These are phyloP conservation scores for Plagodis dolabraria DNA, from an alignment of 2,888 invertebrate species.

Conservation along the genomic window DNA sequence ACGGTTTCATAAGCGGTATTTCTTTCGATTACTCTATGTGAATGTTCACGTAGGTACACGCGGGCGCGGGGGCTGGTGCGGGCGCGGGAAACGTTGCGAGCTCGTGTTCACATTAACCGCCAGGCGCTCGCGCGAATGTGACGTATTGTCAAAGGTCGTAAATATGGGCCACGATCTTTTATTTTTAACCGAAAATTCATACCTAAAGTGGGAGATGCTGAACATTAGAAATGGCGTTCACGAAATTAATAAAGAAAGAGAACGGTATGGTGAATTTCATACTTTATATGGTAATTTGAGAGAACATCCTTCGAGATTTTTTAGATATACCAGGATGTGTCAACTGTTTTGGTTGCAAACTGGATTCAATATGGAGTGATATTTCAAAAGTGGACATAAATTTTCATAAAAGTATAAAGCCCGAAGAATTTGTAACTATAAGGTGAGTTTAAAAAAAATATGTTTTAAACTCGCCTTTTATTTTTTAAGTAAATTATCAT, in stretches of 20 bases:
- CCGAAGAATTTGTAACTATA: slow-evolving; percentile 37
- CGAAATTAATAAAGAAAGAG: slow-evolving; percentile 38
- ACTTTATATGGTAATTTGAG: slow-evolving; percentile 40
- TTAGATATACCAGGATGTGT: slow-evolving; percentile 39
- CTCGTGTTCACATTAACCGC: slow-evolving; percentile 4
- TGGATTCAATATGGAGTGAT: slow-evolving; percentile 40
- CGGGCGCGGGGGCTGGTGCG: slow-evolving; percentile 2
- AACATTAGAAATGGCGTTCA: slow-evolving; percentile 41
- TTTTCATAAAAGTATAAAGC: slow-evolving; percentile 35
- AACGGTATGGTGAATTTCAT: slow-evolving; percentile 39
- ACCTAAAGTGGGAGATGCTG: slow-evolving; percentile 39
- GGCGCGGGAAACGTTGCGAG: slow-evolving; percentile 3
- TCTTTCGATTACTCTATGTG: too few species aligned
- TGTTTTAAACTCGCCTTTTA: too few species aligned
- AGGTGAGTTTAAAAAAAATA: too few species aligned
- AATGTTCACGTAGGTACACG: slow-evolving; percentile 4
- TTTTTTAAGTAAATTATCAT: too few species aligned
- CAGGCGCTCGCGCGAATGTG: slow-evolving; percentile 1
- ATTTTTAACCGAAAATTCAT: slow-evolving; percentile 37
- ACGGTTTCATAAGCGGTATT: too few species aligned
- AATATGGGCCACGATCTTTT: slow-evolving; percentile 27
- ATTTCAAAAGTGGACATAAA: slow-evolving; percentile 37
- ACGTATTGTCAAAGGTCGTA: too few species aligned
- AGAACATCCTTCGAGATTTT: slow-evolving; percentile 40
- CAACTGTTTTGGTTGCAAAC: slow-evolving; percentile 36